phyloP scores from a whole-genome alignment of 1,140 invertebrate genomes.

The Platyura marginata region DNA sequence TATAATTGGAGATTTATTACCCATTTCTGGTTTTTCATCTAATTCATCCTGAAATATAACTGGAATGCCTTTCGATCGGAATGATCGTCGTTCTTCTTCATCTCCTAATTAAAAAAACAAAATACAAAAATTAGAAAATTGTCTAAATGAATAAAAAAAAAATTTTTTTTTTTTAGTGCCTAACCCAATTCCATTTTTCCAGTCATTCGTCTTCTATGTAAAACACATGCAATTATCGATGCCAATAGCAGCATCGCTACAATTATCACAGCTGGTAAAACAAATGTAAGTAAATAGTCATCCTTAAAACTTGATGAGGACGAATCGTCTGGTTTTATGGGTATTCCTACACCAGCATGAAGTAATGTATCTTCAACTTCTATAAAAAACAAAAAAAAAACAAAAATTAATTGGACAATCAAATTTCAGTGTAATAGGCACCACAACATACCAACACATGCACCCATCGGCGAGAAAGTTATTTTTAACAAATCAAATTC shows the following conservation, averaged over 20 bases:
- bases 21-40: conserved; percentile 72
- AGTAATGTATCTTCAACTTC: conserved; percentile 11
- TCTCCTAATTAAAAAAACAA: conserved; percentile 28
- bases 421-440: no score
- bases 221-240: conserved; percentile 67
- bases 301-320: conserved; percentile 32
- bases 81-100: conserved; percentile 61
- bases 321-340: conserved; percentile 27
- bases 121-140: not conserved
- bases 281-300: conserved; percentile 69
- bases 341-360: conserved; percentile 13
- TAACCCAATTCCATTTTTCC: conserved; percentile 59
- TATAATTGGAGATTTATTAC: conserved; percentile 78
- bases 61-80: conserved; percentile 79
- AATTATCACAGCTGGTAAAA: conserved; percentile 78
- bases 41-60: conserved; percentile 90
- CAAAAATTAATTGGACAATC: no score
- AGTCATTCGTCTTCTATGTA: conserved; percentile 66
- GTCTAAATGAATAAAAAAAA: not conserved
- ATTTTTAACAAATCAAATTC: conserved; percentile 64
- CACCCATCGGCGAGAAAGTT: conserved; percentile 44
- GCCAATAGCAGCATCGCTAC: conserved; percentile 74
- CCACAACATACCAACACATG: conserved; percentile 45
- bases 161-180: conserved; percentile 2
- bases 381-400: conserved; percentile 4